Percentiles rank a stretch among this genome's conserved stretches.
Evolutionary conservation across 2,888 invertebrate genomes (phyloP).

Genomic region (Patella ulyssiponensis): DNA sequence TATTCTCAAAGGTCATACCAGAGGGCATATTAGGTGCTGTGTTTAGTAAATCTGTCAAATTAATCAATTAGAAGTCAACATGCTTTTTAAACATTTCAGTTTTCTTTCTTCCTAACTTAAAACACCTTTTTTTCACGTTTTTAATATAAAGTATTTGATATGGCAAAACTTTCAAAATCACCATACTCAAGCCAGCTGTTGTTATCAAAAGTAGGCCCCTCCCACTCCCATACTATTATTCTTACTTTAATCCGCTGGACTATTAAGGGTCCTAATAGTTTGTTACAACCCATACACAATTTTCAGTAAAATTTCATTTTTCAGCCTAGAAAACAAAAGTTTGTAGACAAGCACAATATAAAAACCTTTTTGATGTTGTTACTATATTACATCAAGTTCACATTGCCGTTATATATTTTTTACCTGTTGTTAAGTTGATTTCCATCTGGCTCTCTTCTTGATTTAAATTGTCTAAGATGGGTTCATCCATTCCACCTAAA

Average conservation of each 20-base stretch:
- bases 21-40: constrained; percentile 80
- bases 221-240: too few relatives aligned
- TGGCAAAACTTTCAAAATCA: too few relatives aligned
- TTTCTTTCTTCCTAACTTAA: not conserved
- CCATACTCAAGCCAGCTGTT: too few relatives aligned
- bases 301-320: too few relatives aligned
- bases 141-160: not conserved
- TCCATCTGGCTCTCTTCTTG: constrained; percentile 42
- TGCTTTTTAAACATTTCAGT: too few relatives aligned
- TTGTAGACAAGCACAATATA: not conserved
- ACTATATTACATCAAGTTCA: not conserved
- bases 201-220: too few relatives aligned
- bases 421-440: constrained; percentile 71
- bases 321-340: too few relatives aligned
- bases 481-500: constrained; percentile 68
- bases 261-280: too few relatives aligned
- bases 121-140: constrained; percentile 13
- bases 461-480: constrained; percentile 64
- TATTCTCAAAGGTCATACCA: constrained; percentile 72
- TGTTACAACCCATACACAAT: too few relatives aligned
- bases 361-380: not conserved
- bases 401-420: constrained; percentile 9
- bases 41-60: constrained; percentile 75
- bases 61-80: too few relatives aligned
- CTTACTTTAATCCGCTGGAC: too few relatives aligned